Percentiles rank a stretch among this genome's conserved stretches.
These are phyloP conservation scores for Xerus rutilus DNA, from an alignment of 2,797 vertebrate genomes.

Conservation along the genomic window DNA sequence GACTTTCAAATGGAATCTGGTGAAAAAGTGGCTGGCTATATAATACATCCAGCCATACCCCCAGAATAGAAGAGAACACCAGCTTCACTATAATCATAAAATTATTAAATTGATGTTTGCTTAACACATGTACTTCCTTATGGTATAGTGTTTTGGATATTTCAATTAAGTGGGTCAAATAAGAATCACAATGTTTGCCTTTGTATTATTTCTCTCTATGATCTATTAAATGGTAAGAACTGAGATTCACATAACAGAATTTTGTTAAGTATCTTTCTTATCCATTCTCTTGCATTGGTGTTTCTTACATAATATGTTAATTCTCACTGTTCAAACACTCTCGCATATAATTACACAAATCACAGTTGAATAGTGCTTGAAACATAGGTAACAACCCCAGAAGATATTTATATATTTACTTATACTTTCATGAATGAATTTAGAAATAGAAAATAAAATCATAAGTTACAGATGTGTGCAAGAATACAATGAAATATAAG, in stretches of 20 bases:
- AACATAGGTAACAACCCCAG: neutral
- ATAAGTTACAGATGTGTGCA: neutral
- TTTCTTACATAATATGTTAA: neutral
- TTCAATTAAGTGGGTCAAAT: neutral
- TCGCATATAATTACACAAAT: neutral
- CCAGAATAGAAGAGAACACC: neutral
- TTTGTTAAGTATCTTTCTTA: neutral
- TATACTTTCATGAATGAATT: neutral
- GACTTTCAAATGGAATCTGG: slow-evolving; percentile 58
- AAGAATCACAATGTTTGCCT: slow-evolving; percentile 36
- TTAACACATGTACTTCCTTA: neutral
- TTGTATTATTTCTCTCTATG: slow-evolving; percentile 32
- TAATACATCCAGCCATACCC: neutral
- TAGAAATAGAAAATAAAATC: neutral
- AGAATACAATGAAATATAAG: neutral
- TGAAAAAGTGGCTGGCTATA: neutral
- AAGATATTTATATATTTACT: neutral
- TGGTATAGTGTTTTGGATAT: neutral
- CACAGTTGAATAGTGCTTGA: neutral
- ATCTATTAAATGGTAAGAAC: slow-evolving; percentile 41
- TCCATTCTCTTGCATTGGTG: neutral
- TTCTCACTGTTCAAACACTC: neutral
- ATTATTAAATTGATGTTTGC: slow-evolving; percentile 60
- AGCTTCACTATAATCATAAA: slow-evolving; percentile 12
- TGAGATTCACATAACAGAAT: neutral